phyloP scores from a whole-genome alignment of 2,113 vertebrate species.

The Suricata suricatta region DNA sequence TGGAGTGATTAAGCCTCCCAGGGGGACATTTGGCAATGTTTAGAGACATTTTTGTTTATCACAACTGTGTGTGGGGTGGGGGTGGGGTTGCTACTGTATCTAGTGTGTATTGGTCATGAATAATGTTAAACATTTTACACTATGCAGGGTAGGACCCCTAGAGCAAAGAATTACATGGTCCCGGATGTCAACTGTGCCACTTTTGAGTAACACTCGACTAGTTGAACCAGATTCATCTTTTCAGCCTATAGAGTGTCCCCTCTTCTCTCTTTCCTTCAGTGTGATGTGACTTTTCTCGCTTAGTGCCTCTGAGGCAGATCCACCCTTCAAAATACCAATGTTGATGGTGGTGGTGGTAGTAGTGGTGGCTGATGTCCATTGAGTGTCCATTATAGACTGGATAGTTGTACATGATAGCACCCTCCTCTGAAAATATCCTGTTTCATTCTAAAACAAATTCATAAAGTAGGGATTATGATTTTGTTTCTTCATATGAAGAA shows the following conservation, averaged over 20 bases:
- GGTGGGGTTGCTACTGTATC: not conserved
- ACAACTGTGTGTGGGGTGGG: not conserved
- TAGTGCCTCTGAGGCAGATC: not conserved
- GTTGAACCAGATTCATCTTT: not conserved
- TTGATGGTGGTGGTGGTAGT: not conserved
- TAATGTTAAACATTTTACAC: not conserved
- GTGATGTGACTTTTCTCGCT: not conserved
- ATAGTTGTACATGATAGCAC: not conserved
- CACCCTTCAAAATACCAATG: not conserved
- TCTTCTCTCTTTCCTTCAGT: slow-evolving; percentile 20
- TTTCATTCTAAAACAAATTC: slow-evolving; percentile 22
- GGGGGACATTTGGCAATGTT: not conserved
- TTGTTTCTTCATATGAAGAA: slow-evolving; percentile 43
- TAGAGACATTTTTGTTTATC: slow-evolving; percentile 14
- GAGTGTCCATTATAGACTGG: not conserved
- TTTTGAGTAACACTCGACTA: not conserved
- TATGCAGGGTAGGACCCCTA: not conserved
- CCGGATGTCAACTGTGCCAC: not conserved
- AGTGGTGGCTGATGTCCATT: not conserved
- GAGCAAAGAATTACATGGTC: not conserved
- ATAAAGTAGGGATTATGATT: not conserved
- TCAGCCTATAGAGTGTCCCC: not conserved
- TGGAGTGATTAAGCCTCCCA: not conserved
- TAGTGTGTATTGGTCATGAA: not conserved
- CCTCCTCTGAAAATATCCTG: not conserved